A percentile compares a stretch with the other conserved stretches of the same genome.
phyloP scores from a whole-genome alignment of 2,888 invertebrate species.

The Pristionchus mayeri region DNA sequence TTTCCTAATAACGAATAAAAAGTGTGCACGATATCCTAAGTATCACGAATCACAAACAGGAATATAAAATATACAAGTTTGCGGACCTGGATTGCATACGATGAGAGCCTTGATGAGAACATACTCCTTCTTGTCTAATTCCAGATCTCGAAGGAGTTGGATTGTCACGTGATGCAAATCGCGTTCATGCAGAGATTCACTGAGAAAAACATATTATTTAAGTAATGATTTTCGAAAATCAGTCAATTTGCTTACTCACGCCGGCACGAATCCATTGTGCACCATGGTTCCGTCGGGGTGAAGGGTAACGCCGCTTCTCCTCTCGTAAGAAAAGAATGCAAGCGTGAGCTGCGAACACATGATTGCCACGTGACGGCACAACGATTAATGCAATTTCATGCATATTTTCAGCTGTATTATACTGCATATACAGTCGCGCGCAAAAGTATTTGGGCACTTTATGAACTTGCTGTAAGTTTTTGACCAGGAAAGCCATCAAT shows the following conservation, averaged over 20 bases:
- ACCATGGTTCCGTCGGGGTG: not conserved
- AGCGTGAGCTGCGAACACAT: not conserved
- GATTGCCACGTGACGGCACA: not conserved
- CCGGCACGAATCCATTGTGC: not conserved
- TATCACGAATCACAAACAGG: no score
- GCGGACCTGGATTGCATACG: not conserved
- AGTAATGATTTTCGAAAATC: no score
- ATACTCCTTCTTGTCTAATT: conserved; percentile 17
- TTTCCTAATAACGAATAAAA: no score
- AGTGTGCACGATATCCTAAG: no score
- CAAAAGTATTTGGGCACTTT: no score
- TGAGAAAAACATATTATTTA: no score
- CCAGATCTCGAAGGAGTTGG: not conserved
- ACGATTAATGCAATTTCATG: no score
- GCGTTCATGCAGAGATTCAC: no score
- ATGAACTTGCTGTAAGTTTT: not conserved
- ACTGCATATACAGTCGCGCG: no score
- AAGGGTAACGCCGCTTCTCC: not conserved
- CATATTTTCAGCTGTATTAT: no score
- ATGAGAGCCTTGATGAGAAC: conserved; percentile 12
- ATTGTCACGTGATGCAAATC: not conserved
- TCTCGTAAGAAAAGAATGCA: not conserved
- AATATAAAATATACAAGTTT: no score
- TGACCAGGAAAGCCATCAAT: no score
- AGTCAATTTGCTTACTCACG: not conserved